Conservation (phyloP, 1,140 invertebrate genomes). For the Aleiodes sp. region DNA sequence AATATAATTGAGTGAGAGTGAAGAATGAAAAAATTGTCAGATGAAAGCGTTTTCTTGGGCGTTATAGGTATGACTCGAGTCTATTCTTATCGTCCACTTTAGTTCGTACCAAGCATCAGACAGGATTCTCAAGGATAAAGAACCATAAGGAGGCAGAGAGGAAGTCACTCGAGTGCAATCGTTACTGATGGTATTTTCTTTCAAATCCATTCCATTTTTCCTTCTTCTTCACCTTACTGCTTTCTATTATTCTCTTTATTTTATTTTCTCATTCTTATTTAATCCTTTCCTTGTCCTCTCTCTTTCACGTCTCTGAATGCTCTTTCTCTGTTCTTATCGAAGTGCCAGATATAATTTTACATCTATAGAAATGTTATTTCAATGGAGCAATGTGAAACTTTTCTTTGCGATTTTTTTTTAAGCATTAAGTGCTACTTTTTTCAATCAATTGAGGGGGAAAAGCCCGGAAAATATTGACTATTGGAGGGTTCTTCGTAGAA, state of each 20-base stretch:
- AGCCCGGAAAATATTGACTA: too few species aligned
- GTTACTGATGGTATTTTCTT: conserved; percentile 22
- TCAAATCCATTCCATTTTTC: conserved; percentile 14
- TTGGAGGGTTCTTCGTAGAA: too few species aligned
- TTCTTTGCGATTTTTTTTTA: too few species aligned
- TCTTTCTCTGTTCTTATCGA: too few species aligned
- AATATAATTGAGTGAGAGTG: background rate
- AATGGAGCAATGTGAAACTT: too few species aligned
- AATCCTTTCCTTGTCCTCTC: too few species aligned
- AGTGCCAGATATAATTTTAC: too few species aligned
- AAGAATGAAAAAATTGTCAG: background rate
- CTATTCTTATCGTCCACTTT: conserved; percentile 17
- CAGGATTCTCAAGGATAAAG: background rate
- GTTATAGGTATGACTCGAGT: conserved; percentile 15
- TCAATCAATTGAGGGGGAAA: too few species aligned
- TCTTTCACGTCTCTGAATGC: too few species aligned
- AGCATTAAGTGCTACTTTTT: too few species aligned
- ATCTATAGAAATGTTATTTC: too few species aligned
- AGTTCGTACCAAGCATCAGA: background rate
- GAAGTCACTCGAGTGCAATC: conserved; percentile 24
- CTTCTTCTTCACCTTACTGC: background rate
- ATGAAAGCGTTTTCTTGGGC: conserved; percentile 7
- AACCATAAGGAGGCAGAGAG: conserved; percentile 14
- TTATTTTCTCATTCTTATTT: background rate
- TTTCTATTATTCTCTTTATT: conserved; percentile 2